A percentile compares a stretch with the other conserved stretches of the same genome.
These are phyloP conservation scores for Strix occidentalis DNA, from an alignment of 2,797 vertebrate genomes.

Conservation along the genomic window DNA sequence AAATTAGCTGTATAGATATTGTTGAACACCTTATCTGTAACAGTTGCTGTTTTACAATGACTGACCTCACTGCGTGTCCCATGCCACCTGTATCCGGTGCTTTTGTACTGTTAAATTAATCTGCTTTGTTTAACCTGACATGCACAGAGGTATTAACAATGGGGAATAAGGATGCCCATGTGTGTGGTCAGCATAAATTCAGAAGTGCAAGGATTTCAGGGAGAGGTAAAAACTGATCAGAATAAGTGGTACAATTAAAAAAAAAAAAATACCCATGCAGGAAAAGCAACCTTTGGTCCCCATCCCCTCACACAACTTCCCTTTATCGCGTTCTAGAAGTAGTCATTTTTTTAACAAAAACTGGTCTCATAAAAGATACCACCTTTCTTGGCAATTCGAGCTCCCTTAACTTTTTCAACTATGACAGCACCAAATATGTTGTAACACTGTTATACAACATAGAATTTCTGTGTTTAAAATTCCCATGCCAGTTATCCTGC, in stretches of 20 bases:
- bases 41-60: background rate
- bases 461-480: background rate
- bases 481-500: background rate
- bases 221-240: background rate
- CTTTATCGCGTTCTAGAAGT: background rate
- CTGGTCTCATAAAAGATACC: background rate
- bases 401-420: accelerated
- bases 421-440: background rate
- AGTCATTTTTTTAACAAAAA: background rate
- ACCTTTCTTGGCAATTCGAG: background rate
- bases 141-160: accelerated
- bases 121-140: accelerated
- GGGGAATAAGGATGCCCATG: background rate
- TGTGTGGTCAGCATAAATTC: background rate
- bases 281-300: background rate
- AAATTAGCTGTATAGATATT: background rate
- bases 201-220: background rate
- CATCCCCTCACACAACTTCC: background rate
- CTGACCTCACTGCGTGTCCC: background rate
- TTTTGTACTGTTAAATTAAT: background rate
- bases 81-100: background rate
- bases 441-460: background rate
- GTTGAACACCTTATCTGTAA: background rate
- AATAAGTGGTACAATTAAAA: background rate
- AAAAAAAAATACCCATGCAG: background rate